Base-by-base conservation (phyloP, 2,113 vertebrate species). In the Phainopepla nitens region DNA sequence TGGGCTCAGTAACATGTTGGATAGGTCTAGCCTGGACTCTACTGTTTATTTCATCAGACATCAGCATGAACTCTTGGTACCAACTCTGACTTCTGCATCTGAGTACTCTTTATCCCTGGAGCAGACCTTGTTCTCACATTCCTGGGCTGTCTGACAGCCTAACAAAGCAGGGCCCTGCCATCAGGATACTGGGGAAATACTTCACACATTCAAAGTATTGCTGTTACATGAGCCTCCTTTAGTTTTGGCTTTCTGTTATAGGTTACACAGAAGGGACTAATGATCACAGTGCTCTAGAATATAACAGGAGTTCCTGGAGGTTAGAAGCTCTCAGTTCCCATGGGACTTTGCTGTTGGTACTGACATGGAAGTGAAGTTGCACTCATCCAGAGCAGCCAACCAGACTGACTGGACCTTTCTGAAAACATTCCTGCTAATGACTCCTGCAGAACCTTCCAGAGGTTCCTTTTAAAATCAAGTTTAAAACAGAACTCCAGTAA, bases 21-120 rank as follows among this genome's bases (percentile, higher is more conserved):
- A 3, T 47, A 33, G 10, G 50, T 69, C 49, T 65, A 45, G 76
- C 14, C 16, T 7, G 1, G 19, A 19, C 15, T 31, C 23, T 22
- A 19, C 17, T 88, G 7, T 8, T 78, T 90, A 3, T 16, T 54
- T 70, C 23, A 23, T 77, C 33, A n/a, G 13, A 7, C 2, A 31
- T 31, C 23, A 54, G 2, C 24, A 24, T 25, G 31, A 80, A 72
- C 10, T 56, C 54, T 45, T 12, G 7, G 8, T 69, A 27, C 28
- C 28, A n/a, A 0, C 16, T 56, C 22, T 56, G 22, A 25, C 45
- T 23, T 9, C 33, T 68, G 24, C 36, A 49, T 86, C 36, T 72
- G 0, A 2, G 7, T 69, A 24, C 8, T 56, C 25, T n/a, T n/a
- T 8, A 4, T 0, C 2, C 5, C 20, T 19, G 13, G 10, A 76